Conservation (phyloP, 2,113 vertebrate genomes). For the Promerops cafer region DNA sequence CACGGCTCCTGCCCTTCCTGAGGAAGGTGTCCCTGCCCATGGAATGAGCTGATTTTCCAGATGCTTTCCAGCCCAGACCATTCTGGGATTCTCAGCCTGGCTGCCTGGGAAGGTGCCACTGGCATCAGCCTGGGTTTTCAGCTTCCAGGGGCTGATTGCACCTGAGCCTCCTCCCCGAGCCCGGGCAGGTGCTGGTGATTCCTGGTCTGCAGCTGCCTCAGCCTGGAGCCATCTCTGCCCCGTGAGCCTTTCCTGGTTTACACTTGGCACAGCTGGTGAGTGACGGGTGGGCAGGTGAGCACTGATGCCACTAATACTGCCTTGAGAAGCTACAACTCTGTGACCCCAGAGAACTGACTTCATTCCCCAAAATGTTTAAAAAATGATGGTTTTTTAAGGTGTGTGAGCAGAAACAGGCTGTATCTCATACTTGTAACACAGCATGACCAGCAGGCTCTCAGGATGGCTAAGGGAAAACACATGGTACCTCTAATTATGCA, state of each 20-base stretch:
- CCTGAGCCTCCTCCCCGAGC: background rate
- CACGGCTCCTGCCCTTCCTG: background rate
- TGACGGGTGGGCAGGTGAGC: background rate
- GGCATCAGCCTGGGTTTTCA: background rate
- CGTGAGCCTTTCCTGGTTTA: background rate
- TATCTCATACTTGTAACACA: background rate
- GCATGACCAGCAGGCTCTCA: background rate
- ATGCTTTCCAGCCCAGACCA: background rate
- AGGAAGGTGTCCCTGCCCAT: background rate
- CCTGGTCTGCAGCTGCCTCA: background rate
- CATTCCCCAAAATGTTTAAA: background rate
- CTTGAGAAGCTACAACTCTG: background rate
- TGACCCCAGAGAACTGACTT: background rate
- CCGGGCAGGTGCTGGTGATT: fast-evolving
- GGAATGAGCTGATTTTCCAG: fast-evolving
- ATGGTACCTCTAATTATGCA: background rate
- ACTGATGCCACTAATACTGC: background rate
- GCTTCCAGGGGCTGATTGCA: background rate
- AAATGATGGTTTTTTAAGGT: fast-evolving
- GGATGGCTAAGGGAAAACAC: background rate
- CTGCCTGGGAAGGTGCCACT: background rate
- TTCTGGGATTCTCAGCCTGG: background rate
- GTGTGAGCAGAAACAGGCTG: background rate
- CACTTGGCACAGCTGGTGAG: background rate
- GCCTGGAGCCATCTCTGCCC: background rate